Evolutionary conservation across 2,888 invertebrate genomes (phyloP).

Genomic region (Amphimallon solstitiale): DNA sequence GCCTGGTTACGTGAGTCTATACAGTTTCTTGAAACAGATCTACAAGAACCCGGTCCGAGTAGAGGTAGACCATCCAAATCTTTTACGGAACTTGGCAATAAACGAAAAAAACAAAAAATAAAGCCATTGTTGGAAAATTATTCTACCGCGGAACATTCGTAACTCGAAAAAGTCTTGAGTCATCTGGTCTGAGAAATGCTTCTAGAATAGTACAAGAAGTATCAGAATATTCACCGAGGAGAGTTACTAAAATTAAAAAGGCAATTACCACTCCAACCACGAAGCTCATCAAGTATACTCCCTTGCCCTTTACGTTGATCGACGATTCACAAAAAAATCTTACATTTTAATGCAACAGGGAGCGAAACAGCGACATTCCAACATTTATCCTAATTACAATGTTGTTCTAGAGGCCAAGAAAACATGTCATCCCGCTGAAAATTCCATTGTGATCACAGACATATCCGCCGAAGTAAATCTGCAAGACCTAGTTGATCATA

Average conservation of each 20-base stretch:
- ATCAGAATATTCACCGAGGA: slow-evolving; percentile 1
- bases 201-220: slow-evolving; percentile 13
- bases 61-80: too few relatives aligned
- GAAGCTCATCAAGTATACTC: background rate
- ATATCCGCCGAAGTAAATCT: slow-evolving; percentile 38
- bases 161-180: too few relatives aligned
- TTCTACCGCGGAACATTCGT: too few relatives aligned
- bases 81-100: too few relatives aligned
- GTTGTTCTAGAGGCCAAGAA: slow-evolving; percentile 1
- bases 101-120: too few relatives aligned
- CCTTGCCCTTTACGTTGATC: background rate
- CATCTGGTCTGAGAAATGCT: too few relatives aligned
- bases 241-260: slow-evolving; percentile 5
- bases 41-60: too few relatives aligned
- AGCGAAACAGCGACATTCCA: background rate
- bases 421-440: slow-evolving; percentile 33
- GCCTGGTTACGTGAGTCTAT: too few relatives aligned
- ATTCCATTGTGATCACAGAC: slow-evolving; percentile 27
- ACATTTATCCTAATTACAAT: slow-evolving; percentile 19
- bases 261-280: background rate
- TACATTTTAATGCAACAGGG: background rate
- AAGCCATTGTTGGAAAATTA: too few relatives aligned
- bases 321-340: too few relatives aligned
- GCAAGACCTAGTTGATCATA: slow-evolving; percentile 37
- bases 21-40: too few relatives aligned